phyloP scores from a whole-genome alignment of 2,797 vertebrate species.

The Clarias platycephalus region DNA sequence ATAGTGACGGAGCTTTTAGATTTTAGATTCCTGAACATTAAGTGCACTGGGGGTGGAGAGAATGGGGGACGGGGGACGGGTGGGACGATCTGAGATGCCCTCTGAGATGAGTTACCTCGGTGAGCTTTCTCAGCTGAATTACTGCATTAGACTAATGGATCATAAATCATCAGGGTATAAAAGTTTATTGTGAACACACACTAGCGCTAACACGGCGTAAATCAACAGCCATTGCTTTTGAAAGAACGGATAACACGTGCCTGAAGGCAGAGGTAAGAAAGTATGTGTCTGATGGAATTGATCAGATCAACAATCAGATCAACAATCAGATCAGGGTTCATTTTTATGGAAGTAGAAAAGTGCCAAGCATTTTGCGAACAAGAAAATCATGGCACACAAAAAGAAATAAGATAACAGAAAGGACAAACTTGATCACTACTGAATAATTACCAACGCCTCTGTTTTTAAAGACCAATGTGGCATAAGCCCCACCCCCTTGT shows the following conservation, averaged over 20 bases:
- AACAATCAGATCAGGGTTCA: not conserved
- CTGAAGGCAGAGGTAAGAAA: not conserved
- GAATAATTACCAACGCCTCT: not conserved
- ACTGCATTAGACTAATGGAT: slow-evolving; percentile 19
- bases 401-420: not conserved
- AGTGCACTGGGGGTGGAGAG: not conserved
- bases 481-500: not conserved
- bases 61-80: no score
- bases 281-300: not conserved
- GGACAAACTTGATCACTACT: not conserved
- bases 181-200: not conserved
- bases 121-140: slow-evolving; percentile 10
- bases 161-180: slow-evolving; percentile 14
- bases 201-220: not conserved
- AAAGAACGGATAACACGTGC: not conserved
- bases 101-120: not conserved
- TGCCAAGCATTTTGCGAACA: not conserved
- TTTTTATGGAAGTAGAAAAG: not conserved
- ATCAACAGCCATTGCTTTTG: not conserved
- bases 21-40: not conserved
- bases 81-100: not conserved
- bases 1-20: not conserved
- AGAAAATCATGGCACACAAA: not conserved
- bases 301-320: no score
- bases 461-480: not conserved